Evolutionary conservation across 2,888 invertebrate species (phyloP).

Genomic region (Habroteleia sp.): DNA sequence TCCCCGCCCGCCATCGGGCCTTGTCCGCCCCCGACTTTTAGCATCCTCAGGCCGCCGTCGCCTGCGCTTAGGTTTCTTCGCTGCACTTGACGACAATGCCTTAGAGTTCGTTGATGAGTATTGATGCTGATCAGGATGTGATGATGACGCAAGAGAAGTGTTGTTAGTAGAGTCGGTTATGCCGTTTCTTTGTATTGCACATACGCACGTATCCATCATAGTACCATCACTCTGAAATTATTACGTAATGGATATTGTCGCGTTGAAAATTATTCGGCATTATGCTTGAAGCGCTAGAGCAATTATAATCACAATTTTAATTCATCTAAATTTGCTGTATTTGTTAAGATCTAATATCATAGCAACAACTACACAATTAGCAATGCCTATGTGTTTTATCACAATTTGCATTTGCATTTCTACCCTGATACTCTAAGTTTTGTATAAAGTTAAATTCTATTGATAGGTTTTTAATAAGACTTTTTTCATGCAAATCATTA

Average conservation of each 20-base stretch:
- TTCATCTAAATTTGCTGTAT: neutral
- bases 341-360: too few relatives aligned
- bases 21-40: slow-evolving; percentile 80
- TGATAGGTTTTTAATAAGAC: too few relatives aligned
- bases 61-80: slow-evolving; percentile 77
- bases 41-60: slow-evolving; percentile 80
- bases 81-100: slow-evolving; percentile 63
- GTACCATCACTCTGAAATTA: slow-evolving; percentile 78
- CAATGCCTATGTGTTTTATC: too few relatives aligned
- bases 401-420: too few relatives aligned
- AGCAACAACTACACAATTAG: too few relatives aligned
- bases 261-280: neutral
- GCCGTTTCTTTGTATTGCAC: slow-evolving; percentile 74
- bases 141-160: too few relatives aligned
- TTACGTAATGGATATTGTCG: slow-evolving; percentile 56
- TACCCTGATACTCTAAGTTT: too few relatives aligned
- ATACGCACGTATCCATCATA: slow-evolving; percentile 75
- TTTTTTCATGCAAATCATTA: too few relatives aligned
- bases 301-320: neutral
- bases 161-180: slow-evolving; percentile 68
- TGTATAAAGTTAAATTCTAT: too few relatives aligned
- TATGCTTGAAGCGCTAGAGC: neutral
- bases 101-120: slow-evolving; percentile 65
- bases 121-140: slow-evolving; percentile 69
- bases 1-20: slow-evolving; percentile 79